phyloP scores from a whole-genome alignment of 2,888 invertebrate species.

The Ernsta delagoae region DNA sequence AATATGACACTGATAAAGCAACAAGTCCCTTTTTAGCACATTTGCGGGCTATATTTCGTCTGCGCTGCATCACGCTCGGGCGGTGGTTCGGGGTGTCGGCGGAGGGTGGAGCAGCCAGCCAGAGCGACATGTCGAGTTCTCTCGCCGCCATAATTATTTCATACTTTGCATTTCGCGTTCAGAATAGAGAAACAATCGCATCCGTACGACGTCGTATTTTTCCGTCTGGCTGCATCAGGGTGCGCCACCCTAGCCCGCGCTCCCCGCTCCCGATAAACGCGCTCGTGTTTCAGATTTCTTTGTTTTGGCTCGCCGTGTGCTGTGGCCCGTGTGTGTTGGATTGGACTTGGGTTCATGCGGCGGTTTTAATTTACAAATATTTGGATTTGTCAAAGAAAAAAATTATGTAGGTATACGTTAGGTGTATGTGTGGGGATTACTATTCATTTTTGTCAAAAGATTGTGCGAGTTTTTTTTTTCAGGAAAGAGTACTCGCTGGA shows the following conservation, averaged over 20 bases:
- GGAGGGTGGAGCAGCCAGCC: slow-evolving; percentile 39
- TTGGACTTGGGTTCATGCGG: neutral
- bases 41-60: slow-evolving; percentile 52
- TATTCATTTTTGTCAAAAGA: neutral
- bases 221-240: slow-evolving; percentile 62
- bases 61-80: slow-evolving; percentile 26
- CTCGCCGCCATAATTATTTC: slow-evolving; percentile 79
- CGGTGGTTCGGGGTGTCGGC: slow-evolving; percentile 39
- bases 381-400: slow-evolving; percentile 4
- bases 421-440: neutral
- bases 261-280: slow-evolving; percentile 57
- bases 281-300: slow-evolving; percentile 50
- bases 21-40: slow-evolving; percentile 77
- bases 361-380: slow-evolving; percentile 10
- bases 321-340: neutral
- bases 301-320: slow-evolving; percentile 40
- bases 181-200: slow-evolving; percentile 70
- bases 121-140: slow-evolving; percentile 60
- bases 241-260: neutral
- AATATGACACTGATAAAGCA: slow-evolving; percentile 77
- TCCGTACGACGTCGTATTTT: slow-evolving; percentile 62
- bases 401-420: too few relatives aligned
- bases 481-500: neutral
- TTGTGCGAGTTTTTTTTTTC: neutral
- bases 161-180: slow-evolving; percentile 73